Base-by-base conservation (phyloP, 1,140 invertebrate genomes). In the Macrobrachium rosenbergii region DNA sequence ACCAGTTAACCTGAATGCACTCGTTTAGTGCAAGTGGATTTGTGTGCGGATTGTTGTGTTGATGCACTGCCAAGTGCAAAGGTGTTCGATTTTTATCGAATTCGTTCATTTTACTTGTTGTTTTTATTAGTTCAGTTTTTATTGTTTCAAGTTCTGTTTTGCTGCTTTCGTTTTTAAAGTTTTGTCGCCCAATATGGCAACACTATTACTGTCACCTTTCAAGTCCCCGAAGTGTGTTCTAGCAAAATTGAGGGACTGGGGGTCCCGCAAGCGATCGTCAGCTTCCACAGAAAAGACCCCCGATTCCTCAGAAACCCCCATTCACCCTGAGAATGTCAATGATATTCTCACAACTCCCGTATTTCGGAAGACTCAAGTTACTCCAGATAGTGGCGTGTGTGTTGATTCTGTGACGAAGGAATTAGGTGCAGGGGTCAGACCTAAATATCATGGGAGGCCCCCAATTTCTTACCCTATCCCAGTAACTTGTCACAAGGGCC, bases 191-290 rank as follows among this genome's bases (percentile, higher is more conserved):
- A 69, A 17, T 43, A 89, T 89, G 88, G 73, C 81, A 52, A 85
- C 81, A 43, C 45, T 87, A 67, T 28, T 89, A 11, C 83, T 76
- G 37, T 89, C 88, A 16, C 88, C 88, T 60, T 89, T 89, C 82
- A 87, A 88, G 63, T 89, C 88, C 45, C 88, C 88, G 21, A 82
- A 78, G 17, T 23, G 59, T 84, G 85, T 83, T 12, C 45, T 89
- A 28, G 60, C 81, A 14, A 89, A 88, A 69, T 78, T 89, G 7
- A 87, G 72, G 60, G 76, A 84, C 21, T 89, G 88, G 88, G 81
- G 85, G 8, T 79, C 82, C 5, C 88, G 88, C 45, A 87, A 83
- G 73, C 75, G 75, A 19, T 76, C 23, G 23, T 64, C 78, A 2
- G 8, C 60, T 17, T 16, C 58, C n/a, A 45, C 21, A 28, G 3